Conservation (phyloP, 2,113 vertebrate species). For the Microcebus lehilahytsara region DNA sequence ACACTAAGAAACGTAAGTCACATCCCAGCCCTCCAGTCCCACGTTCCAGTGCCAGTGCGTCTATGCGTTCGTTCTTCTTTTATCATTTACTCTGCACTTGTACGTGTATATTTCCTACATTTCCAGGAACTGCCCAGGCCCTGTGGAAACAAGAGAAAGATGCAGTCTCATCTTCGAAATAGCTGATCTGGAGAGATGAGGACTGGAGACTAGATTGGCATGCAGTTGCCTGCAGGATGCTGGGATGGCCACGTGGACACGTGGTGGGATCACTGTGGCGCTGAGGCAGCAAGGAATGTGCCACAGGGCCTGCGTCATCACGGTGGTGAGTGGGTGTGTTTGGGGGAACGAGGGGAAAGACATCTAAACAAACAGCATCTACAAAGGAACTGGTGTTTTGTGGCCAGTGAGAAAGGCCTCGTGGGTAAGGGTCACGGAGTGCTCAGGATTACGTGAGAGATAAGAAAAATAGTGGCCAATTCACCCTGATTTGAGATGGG, state of each 20-base stretch:
- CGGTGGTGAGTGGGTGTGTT: not conserved
- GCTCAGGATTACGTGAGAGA: not conserved
- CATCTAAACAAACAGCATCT: no score
- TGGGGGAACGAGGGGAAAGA: not conserved
- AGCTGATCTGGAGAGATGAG: not conserved
- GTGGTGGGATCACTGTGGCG: not conserved
- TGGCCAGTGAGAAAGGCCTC: not conserved
- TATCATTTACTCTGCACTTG: not conserved
- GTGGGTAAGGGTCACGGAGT: not conserved
- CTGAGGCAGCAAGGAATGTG: no score
- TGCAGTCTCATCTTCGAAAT: not conserved
- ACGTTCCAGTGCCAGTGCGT: not conserved
- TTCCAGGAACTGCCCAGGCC: not conserved
- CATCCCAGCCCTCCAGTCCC: not conserved
- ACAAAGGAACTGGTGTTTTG: no score
- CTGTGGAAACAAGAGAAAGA: not conserved
- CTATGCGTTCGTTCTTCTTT: not conserved
- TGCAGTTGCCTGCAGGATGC: not conserved
- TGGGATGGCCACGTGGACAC: not conserved
- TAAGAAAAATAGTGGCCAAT: not conserved
- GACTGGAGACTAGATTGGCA: not conserved
- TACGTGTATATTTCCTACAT: not conserved
- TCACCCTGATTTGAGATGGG: not conserved
- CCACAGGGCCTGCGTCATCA: not conserved
- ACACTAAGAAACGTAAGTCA: not conserved